phyloP scores from a whole-genome alignment of 2,797 vertebrate genomes.

The Rhinoraja longicauda region DNA sequence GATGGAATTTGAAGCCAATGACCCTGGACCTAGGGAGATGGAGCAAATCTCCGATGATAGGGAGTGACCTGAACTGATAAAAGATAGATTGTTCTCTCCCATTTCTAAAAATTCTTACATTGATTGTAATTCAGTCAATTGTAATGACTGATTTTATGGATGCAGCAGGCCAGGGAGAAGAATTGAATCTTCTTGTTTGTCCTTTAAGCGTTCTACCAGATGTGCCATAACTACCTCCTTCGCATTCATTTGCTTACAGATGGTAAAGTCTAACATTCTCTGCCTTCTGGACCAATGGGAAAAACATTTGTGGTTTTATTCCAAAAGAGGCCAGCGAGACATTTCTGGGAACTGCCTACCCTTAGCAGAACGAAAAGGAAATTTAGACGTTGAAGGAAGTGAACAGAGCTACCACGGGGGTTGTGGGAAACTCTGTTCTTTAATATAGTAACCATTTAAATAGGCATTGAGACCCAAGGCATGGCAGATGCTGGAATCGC shows the following conservation, averaged over 20 bases:
- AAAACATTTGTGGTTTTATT: not conserved
- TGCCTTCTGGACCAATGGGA: not conserved
- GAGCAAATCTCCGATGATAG: not conserved
- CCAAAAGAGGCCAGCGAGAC: not conserved
- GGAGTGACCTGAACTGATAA: not conserved
- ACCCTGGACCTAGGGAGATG: not conserved
- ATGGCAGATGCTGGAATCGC: too few relatives aligned
- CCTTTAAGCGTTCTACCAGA: not conserved
- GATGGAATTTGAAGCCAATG: not conserved
- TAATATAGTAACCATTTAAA: too few relatives aligned
- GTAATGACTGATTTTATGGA: not conserved
- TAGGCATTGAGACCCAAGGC: too few relatives aligned
- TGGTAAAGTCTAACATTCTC: not conserved
- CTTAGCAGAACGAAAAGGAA: not conserved
- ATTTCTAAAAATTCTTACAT: not conserved
- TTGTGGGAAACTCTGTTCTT: not conserved
- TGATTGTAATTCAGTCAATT: not conserved
- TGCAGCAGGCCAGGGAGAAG: not conserved
- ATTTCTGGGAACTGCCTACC: too few relatives aligned
- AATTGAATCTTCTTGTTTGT: not conserved
- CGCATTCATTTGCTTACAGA: not conserved
- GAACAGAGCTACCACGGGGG: not conserved
- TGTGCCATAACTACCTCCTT: not conserved
- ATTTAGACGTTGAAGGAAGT: not conserved
- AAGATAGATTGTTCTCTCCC: not conserved